These are phyloP conservation scores for Gymnosoma rotundatum DNA, from an alignment of 2,888 invertebrate genomes.

Conservation along the genomic window DNA sequence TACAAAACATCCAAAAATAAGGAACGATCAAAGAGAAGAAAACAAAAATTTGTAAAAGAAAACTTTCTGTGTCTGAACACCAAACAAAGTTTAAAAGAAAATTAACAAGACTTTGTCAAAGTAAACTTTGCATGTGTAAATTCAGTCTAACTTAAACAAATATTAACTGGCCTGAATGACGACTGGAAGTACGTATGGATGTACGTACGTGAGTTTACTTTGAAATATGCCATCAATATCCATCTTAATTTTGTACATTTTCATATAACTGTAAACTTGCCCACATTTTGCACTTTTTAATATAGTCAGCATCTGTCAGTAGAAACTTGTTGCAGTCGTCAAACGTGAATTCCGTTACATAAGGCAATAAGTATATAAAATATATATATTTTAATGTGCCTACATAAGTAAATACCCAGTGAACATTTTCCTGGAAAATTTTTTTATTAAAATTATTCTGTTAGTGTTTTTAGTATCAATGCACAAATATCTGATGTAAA, in stretches of 20 bases:
- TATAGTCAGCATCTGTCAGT: constrained; percentile 25
- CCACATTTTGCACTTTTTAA: constrained; percentile 20
- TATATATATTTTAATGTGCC: background rate
- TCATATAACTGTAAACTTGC: constrained; percentile 53
- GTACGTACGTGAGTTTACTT: too few relatives aligned
- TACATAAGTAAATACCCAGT: background rate
- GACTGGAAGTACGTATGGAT: background rate
- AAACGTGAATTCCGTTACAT: constrained; percentile 28
- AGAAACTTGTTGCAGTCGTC: constrained; percentile 58
- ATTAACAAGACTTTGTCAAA: too few relatives aligned
- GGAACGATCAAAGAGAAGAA: too few relatives aligned
- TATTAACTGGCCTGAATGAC: constrained; percentile 4
- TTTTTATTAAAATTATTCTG: too few relatives aligned
- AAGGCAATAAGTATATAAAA: constrained; percentile 19
- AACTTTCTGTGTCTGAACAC: too few relatives aligned
- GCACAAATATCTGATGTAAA: too few relatives aligned
- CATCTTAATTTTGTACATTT: constrained; percentile 9
- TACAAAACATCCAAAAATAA: too few relatives aligned
- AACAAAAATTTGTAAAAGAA: too few relatives aligned
- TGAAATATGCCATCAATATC: constrained; percentile 10
- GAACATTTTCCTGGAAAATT: too few relatives aligned
- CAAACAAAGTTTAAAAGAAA: too few relatives aligned
- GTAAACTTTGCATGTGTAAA: too few relatives aligned
- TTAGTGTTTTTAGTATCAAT: too few relatives aligned
- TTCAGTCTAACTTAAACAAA: background rate